Conservation (phyloP, 2,797 vertebrate genomes). For the Malurus splendens region DNA sequence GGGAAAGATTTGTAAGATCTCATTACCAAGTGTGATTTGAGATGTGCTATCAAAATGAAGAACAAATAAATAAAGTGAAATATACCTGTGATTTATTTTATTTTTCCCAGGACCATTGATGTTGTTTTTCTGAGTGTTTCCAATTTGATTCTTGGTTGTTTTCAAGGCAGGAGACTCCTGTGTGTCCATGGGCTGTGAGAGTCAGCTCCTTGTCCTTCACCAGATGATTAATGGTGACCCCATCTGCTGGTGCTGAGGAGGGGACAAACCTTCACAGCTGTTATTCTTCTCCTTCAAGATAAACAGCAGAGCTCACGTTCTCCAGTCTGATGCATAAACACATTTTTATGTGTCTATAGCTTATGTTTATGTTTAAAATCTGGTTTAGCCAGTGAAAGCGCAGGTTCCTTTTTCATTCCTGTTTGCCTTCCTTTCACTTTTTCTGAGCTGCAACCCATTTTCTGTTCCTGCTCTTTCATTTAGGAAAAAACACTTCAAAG, state of each 20-base stretch:
- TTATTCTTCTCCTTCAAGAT: not conserved
- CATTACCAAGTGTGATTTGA: not conserved
- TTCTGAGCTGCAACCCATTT: not conserved
- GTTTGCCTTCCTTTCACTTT: not conserved
- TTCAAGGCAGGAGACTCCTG: not conserved
- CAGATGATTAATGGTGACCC: not conserved
- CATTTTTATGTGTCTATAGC: not conserved
- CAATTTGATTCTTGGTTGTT: not conserved
- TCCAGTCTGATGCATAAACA: not conserved
- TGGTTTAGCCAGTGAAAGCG: not conserved
- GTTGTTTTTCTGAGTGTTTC: not conserved
- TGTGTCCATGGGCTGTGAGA: not conserved
- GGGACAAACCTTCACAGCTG: not conserved
- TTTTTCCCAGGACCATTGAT: not conserved
- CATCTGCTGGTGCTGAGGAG: not conserved
- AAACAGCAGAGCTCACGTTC: not conserved
- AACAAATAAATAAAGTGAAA: constrained; percentile 32
- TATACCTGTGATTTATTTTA: not conserved
- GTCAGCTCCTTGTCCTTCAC: not conserved
- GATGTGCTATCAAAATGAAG: constrained; percentile 47
- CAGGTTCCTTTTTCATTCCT: not conserved
- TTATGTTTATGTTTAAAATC: not conserved
- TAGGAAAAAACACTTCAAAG: not conserved
- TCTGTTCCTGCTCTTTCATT: not conserved
- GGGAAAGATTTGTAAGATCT: constrained; percentile 41